Conservation (phyloP, 2,888 invertebrate species). For the Alsophila aescularia region DNA sequence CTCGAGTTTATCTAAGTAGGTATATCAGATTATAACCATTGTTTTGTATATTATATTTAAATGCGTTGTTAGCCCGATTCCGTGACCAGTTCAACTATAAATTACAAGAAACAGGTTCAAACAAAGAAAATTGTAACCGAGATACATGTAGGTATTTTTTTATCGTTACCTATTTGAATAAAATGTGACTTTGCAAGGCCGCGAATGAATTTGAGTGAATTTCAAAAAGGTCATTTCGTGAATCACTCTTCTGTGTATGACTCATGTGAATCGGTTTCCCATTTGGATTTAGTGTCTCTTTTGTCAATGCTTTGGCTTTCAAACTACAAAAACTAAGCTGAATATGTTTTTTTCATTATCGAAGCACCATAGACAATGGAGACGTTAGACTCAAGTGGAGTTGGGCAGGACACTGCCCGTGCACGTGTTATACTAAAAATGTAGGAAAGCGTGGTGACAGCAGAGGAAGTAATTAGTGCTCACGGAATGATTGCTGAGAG, state of each 20-base stretch:
- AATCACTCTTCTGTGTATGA: conserved; percentile 6
- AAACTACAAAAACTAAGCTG: no score
- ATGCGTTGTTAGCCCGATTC: conserved; percentile 19
- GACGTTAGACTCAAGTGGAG: no score
- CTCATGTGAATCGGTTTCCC: conserved; percentile 13
- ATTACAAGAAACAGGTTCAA: conserved; percentile 34
- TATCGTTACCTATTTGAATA: background rate
- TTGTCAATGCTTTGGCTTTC: no score
- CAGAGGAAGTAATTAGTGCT: no score
- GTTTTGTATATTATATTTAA: background rate
- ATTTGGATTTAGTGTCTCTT: background rate
- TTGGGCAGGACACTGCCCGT: no score
- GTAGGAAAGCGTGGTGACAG: no score
- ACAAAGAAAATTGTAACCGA: conserved; percentile 27
- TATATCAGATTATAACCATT: conserved; percentile 3
- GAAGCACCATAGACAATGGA: no score
- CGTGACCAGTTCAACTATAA: conserved; percentile 32
- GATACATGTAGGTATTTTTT: conserved; percentile 2
- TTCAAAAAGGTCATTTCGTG: conserved; percentile 19
- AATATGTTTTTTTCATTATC: no score
- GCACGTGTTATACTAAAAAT: no score
- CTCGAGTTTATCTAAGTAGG: background rate
- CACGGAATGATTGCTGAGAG: no score
- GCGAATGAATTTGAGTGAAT: conserved; percentile 6
- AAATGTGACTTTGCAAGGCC: conserved; percentile 7